Evolutionary conservation across 2,888 invertebrate genomes (phyloP).

Genomic region (Chymomyza procnemis): DNA sequence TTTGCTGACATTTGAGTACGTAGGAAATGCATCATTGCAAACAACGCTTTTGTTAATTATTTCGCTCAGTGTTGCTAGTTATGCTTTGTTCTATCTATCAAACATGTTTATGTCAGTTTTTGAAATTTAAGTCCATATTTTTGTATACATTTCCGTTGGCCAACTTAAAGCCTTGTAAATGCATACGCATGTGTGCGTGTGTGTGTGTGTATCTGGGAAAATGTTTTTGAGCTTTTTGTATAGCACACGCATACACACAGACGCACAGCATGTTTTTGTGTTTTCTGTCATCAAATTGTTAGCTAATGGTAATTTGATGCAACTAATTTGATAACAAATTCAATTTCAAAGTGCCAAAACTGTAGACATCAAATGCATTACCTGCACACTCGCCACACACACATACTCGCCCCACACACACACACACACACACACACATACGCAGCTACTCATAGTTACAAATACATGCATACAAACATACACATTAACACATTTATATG

Average conservation of each 20-base stretch:
- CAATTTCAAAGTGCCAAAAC: conserved; percentile 64
- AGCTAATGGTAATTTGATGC: conserved; percentile 51
- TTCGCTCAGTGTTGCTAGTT: background rate
- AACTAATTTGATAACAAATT: conserved; percentile 68
- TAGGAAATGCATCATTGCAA: too few species aligned
- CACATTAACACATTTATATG: background rate
- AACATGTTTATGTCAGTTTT: background rate
- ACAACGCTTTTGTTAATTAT: too few species aligned
- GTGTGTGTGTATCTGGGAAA: background rate
- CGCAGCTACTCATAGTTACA: background rate
- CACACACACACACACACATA: background rate
- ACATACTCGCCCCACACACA: background rate
- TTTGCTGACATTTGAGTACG: too few species aligned
- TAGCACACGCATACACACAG: too few species aligned
- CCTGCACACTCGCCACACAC: conserved; percentile 9
- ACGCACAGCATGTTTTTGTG: background rate
- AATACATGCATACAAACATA: background rate
- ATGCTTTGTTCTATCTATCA: background rate
- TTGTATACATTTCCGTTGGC: background rate
- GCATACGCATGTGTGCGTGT: background rate
- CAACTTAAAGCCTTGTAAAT: background rate
- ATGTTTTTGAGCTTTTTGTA: too few species aligned
- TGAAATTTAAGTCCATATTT: background rate
- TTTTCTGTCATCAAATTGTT: background rate
- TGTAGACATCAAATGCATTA: conserved; percentile 47